Conservation (phyloP, 1,140 invertebrate species). For the Ceratoteleas bidentatus region DNA sequence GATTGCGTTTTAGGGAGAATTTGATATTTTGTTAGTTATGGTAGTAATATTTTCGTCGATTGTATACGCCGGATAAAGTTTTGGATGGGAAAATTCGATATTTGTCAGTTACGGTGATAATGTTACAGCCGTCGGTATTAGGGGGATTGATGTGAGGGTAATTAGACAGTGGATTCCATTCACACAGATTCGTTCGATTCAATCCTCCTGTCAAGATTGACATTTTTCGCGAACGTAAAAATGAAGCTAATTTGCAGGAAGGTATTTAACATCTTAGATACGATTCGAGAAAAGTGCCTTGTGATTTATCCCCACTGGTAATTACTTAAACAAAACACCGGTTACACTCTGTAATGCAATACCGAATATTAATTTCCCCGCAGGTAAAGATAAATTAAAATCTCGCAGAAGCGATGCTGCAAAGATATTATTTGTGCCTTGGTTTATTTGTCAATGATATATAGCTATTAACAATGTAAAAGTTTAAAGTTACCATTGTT, state of each 20-base stretch:
- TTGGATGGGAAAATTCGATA: slow-evolving; percentile 59
- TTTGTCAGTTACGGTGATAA: slow-evolving; percentile 62
- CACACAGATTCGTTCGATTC: background rate
- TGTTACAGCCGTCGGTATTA: slow-evolving; percentile 34
- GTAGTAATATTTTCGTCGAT: slow-evolving; percentile 60
- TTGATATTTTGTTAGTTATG: slow-evolving; percentile 66
- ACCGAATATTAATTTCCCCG: slow-evolving; percentile 16
- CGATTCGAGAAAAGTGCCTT: too few relatives aligned
- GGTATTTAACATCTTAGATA: too few relatives aligned
- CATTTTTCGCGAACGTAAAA: too few relatives aligned
- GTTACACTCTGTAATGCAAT: slow-evolving; percentile 27
- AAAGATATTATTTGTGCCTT: too few relatives aligned
- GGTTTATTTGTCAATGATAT: too few relatives aligned
- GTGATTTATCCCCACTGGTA: slow-evolving; percentile 1
- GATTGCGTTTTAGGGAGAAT: slow-evolving; percentile 63
- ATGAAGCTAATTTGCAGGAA: too few relatives aligned
- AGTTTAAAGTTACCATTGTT: background rate
- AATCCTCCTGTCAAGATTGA: too few relatives aligned
- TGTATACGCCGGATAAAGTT: slow-evolving; percentile 44
- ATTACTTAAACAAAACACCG: slow-evolving; percentile 9
- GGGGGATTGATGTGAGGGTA: slow-evolving; percentile 42
- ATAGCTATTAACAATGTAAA: too few relatives aligned
- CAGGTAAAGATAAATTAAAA: background rate
- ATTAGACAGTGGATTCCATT: slow-evolving; percentile 34
- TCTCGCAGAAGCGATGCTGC: too few relatives aligned